Conservation (phyloP, 2,797 vertebrate genomes). For the Sparidentex hasta region DNA sequence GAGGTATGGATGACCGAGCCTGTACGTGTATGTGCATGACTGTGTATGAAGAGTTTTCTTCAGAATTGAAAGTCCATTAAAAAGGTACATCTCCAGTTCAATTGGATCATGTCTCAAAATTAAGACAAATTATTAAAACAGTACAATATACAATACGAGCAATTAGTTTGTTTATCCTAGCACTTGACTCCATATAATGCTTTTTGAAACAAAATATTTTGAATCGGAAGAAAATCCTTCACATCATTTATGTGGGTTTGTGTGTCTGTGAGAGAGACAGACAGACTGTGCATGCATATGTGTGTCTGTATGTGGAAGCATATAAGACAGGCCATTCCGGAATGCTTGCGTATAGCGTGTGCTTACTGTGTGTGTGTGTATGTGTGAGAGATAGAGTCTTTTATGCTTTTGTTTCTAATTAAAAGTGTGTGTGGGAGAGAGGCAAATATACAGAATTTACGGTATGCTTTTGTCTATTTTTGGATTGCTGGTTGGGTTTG, state of each 20-base stretch:
- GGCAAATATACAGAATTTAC: conserved; percentile 6
- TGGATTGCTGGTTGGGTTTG: conserved; percentile 23
- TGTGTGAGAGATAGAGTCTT: background rate
- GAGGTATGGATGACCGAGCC: conserved; percentile 70
- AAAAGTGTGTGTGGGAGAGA: conserved; percentile 45
- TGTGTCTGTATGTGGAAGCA: conserved; percentile 1
- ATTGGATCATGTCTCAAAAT: background rate
- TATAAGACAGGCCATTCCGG: conserved; percentile 20
- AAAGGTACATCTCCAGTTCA: background rate
- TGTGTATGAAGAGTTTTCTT: conserved; percentile 65
- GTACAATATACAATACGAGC: background rate
- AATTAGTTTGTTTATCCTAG: background rate
- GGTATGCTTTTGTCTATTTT: conserved; percentile 28
- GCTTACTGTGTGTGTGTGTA: background rate
- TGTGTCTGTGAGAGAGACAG: conserved; percentile 43
- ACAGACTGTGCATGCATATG: conserved; percentile 46
- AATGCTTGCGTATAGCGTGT: conserved; percentile 10
- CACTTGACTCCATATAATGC: background rate
- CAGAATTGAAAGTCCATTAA: background rate
- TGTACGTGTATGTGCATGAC: conserved; percentile 29
- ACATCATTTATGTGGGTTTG: conserved; percentile 23
- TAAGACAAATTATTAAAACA: background rate
- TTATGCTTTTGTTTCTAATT: conserved; percentile 21
- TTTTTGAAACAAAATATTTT: background rate
- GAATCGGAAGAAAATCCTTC: conserved; percentile 52